Conservation (phyloP, 2,888 invertebrate genomes). For the Andricus quercusramuli region DNA sequence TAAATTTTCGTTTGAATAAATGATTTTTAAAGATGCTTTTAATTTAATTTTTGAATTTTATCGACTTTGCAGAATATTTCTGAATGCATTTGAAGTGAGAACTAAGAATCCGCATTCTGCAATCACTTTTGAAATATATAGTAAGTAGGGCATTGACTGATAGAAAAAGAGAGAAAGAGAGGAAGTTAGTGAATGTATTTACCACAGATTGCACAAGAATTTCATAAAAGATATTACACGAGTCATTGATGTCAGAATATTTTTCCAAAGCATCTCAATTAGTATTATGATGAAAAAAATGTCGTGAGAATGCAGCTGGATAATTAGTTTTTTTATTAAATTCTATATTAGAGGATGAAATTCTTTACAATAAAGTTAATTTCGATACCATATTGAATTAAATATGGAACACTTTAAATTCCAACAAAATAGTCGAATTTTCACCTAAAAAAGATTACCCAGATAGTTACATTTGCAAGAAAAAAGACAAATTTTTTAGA, state of each 20-base stretch:
- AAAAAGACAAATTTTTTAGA: too few species aligned
- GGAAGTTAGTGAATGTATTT: slow-evolving; percentile 33
- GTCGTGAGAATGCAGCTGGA: background rate
- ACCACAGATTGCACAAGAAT: slow-evolving; percentile 20
- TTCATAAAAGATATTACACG: slow-evolving; percentile 23
- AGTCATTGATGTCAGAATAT: slow-evolving; percentile 19
- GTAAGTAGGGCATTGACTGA: slow-evolving; percentile 20
- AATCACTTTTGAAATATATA: background rate
- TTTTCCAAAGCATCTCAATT: slow-evolving; percentile 7
- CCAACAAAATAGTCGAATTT: too few species aligned
- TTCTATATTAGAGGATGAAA: background rate
- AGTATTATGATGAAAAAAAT: background rate
- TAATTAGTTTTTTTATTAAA: background rate
- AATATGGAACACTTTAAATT: too few species aligned
- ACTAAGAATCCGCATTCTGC: background rate
- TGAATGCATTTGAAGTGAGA: background rate
- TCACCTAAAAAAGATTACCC: too few species aligned
- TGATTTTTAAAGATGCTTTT: background rate
- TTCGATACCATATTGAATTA: too few species aligned
- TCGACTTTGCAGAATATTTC: background rate
- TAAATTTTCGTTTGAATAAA: too few species aligned
- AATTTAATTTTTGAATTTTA: background rate
- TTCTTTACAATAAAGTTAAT: too few species aligned
- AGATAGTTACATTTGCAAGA: too few species aligned
- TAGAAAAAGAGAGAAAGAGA: slow-evolving; percentile 18